Evolutionary conservation across 1,140 invertebrate species (phyloP), one percentile per base, ranked within the genome.

Genomic region (Stenopsyche tienmushanensis): DNA sequence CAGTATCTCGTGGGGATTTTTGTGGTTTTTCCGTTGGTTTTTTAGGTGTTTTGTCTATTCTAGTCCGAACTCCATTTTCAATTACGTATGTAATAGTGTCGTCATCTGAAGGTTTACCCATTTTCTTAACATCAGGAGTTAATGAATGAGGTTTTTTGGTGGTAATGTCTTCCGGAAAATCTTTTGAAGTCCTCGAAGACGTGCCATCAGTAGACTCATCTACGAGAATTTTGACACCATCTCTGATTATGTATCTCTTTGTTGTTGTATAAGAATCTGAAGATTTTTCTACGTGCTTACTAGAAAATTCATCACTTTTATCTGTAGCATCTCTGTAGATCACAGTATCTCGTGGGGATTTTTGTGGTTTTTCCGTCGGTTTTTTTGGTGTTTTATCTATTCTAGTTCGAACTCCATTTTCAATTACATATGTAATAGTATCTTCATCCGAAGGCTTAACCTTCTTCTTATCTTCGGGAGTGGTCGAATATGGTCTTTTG

Each of bases 211-310:
- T 54, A 34, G 29, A 25, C 34, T 57, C 54, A 42, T 29, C 34
- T 9, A 57, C 5, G 1, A 57, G 21, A 3, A 29, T 69, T 59
- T 64, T 69, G 8, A 69, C 64, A 7, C 67, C 26, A 41, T 63
- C 50, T 47, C 58, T 49, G 2, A 67, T 65, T 0, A 69, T 54
- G 24, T 69, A 69, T 34, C n/a, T 65, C n/a, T 41, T 29, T n/a
- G 58, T 53, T 13, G 47, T 54, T 13, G 17, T 53, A 17, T 47
- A 47, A 7, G 29, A 34, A n/a, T n/a, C n/a, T 7, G 29, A 34
- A 7, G 15, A 10, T 53, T 50, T 50, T 21, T 20, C 10, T 50
- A 20, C 50, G n/a, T 10, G 10, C 26, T 29, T 53, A 13, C 29
- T 34, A 34, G 29, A 7, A n/a, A n/a, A n/a, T n/a, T 9, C 18